These are phyloP conservation scores for Nomada fucata DNA, from an alignment of 2,888 invertebrate genomes.

Conservation along the genomic window DNA sequence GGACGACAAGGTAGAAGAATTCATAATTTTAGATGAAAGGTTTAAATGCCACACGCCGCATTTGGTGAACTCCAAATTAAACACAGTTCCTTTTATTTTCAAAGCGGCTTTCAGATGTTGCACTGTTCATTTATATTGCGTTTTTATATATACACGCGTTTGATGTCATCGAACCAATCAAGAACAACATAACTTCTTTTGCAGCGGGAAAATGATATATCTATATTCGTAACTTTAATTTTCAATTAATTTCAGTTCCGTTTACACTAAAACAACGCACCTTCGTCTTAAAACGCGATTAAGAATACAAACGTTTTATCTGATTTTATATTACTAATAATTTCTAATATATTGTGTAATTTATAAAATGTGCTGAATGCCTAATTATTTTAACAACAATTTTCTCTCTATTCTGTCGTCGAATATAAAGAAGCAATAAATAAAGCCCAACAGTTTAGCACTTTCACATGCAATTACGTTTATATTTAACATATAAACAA, in stretches of 20 bases:
- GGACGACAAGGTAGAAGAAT: conserved; percentile 79
- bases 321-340: not conserved
- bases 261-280: not conserved
- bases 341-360: not conserved
- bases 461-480: not conserved
- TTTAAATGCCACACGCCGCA: not conserved
- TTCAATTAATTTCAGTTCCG: not conserved
- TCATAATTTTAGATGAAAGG: conserved; percentile 75
- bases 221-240: not conserved
- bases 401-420: not conserved
- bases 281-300: not conserved
- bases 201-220: conserved; percentile 17
- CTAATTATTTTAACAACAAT: not conserved
- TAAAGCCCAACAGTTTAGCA: not conserved
- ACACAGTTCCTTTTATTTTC: not conserved
- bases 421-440: not conserved
- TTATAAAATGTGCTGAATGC: not conserved
- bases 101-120: not conserved
- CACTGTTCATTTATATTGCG: not conserved
- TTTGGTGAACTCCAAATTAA: not conserved
- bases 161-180: not conserved
- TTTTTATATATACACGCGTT: not conserved
- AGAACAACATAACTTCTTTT: not conserved
- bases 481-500: conserved; percentile 8
- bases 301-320: not conserved